Evolutionary conservation across 2,797 vertebrate genomes (phyloP).

Genomic region (Erethizon dorsatum): DNA sequence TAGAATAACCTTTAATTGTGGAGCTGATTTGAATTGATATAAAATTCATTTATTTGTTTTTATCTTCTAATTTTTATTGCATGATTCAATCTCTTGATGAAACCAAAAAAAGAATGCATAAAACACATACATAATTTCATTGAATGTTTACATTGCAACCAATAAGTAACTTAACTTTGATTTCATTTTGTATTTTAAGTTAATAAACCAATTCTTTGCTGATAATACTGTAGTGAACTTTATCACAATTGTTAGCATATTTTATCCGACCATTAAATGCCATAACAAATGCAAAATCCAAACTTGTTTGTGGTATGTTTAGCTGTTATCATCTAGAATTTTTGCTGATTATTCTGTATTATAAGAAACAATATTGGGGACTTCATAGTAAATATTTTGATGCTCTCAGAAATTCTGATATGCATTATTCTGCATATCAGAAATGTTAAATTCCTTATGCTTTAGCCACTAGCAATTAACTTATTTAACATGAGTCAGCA

Average conservation of each 20-base stretch:
- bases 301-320: not conserved
- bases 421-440: not conserved
- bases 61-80: not conserved
- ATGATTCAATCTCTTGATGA: not conserved
- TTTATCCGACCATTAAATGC: not conserved
- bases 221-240: not conserved
- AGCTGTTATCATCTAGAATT: not conserved
- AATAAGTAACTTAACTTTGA: not conserved
- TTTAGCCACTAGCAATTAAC: not conserved
- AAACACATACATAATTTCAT: not conserved
- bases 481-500: not conserved
- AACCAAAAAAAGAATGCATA: not conserved
- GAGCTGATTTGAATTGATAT: not conserved
- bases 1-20: not conserved
- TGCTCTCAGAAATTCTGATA: not conserved
- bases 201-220: not conserved
- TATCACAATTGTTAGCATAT: not conserved
- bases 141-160: not conserved
- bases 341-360: not conserved
- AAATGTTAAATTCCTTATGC: not conserved
- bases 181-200: constrained; percentile 1
- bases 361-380: not conserved
- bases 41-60: not conserved
- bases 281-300: not conserved
- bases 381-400: not conserved